phyloP scores from a whole-genome alignment of 2,113 vertebrate genomes.

The Hemichromis elongatus region DNA sequence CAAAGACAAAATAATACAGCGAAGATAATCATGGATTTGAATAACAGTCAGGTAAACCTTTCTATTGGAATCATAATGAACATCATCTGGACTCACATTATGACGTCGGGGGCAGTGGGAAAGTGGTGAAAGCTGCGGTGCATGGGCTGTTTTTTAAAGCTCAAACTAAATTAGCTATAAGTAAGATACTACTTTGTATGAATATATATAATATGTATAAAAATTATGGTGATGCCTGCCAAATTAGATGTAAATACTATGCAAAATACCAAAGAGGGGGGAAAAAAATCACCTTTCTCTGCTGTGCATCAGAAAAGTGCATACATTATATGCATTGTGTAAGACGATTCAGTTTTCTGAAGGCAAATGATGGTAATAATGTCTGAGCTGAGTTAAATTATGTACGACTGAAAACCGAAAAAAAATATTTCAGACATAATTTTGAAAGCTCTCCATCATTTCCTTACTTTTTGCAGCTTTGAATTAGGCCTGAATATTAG shows the following conservation, averaged over 20 bases:
- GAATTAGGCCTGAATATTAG: neutral
- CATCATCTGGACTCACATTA: neutral
- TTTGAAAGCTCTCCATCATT: neutral
- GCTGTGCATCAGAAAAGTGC: neutral
- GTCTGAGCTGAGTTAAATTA: neutral
- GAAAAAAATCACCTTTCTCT: neutral
- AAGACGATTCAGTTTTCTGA: neutral
- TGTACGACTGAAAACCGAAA: neutral
- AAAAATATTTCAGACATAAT: neutral
- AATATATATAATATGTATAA: neutral
- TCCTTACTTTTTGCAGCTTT: neutral
- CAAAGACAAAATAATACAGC: slow-evolving; percentile 10
- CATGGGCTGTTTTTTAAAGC: neutral
- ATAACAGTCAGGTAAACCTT: neutral
- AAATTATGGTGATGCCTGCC: neutral
- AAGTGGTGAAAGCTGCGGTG: neutral
- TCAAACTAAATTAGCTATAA: neutral
- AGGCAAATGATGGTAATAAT: neutral
- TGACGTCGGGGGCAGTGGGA: neutral
- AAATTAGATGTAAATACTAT: slow-evolving; percentile 16
- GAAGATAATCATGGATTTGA: slow-evolving; percentile 9
- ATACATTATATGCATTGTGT: neutral
- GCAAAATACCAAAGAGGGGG: neutral
- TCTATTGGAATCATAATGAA: neutral
- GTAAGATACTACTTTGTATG: neutral